A percentile compares a stretch with the other conserved stretches of the same genome.
phyloP scores from a whole-genome alignment of 2,113 vertebrate genomes.

The Phaetusa simplex region DNA sequence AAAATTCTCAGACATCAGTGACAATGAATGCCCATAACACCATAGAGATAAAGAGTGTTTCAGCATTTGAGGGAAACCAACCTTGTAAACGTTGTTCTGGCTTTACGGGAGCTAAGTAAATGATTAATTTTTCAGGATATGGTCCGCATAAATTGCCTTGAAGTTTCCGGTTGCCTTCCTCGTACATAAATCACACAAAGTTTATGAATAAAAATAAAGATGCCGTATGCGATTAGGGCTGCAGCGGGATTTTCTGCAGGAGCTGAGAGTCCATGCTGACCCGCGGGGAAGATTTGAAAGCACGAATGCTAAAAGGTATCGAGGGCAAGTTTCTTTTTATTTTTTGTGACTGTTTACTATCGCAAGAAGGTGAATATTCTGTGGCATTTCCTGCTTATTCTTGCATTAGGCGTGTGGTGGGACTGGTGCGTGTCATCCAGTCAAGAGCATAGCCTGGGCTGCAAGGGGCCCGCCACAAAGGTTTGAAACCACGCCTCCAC shows the following conservation, averaged over 20 bases:
- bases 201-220: not conserved
- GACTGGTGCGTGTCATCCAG: not conserved
- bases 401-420: not conserved
- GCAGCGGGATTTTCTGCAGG: not conserved
- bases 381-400: not conserved
- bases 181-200: not conserved
- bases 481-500: not conserved
- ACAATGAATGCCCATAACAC: not conserved
- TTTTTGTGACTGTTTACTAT: not conserved
- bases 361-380: not conserved
- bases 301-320: not conserved
- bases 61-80: not conserved
- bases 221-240: accelerated
- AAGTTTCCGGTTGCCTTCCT: not conserved
- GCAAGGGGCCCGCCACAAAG: too few relatives aligned
- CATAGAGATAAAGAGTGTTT: accelerated
- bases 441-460: not conserved
- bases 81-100: not conserved
- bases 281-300: not conserved
- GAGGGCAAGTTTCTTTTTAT: not conserved
- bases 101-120: not conserved
- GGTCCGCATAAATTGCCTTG: not conserved
- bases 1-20: not conserved
- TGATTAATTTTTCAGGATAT: not conserved
- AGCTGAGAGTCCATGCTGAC: not conserved